Evolutionary conservation across 2,888 invertebrate species (phyloP).

Genomic region (Pseudococcus viburni): DNA sequence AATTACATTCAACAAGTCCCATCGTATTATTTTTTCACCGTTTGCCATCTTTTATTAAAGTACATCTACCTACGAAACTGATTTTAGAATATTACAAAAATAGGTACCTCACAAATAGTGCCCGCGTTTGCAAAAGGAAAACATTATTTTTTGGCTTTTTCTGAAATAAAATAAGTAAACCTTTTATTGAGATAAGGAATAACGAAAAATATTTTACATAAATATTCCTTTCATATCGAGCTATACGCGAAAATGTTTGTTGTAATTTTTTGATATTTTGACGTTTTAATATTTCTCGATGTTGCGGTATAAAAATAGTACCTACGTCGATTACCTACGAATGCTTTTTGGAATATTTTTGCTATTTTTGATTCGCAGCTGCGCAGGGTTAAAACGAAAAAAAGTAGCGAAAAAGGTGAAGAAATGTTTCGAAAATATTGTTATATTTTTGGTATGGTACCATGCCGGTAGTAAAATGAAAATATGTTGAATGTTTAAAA

Average conservation of each 20-base stretch:
- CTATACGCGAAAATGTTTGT: not conserved
- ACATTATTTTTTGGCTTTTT: not conserved
- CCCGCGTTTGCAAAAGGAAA: not conserved
- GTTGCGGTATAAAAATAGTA: not conserved
- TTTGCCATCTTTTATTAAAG: not conserved
- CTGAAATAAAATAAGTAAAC: not conserved
- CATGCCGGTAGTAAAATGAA: too few species aligned
- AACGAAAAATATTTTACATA: not conserved
- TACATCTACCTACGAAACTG: not conserved
- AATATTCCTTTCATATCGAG: not conserved
- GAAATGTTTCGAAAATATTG: too few species aligned
- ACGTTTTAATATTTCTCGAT: constrained; percentile 5
- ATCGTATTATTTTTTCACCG: not conserved
- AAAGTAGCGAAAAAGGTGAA: not conserved
- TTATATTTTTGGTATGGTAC: too few species aligned
- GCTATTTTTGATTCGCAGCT: not conserved
- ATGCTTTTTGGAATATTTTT: not conserved
- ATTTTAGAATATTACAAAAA: not conserved
- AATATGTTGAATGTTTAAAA: too few species aligned
- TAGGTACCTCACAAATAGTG: not conserved
- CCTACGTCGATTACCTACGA: not conserved
- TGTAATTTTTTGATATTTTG: not conserved
- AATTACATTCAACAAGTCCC: constrained; percentile 12
- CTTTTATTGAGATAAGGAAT: not conserved
- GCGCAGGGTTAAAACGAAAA: not conserved